Conservation (phyloP, 2,113 vertebrate species). For the Hippocampus abdominalis region DNA sequence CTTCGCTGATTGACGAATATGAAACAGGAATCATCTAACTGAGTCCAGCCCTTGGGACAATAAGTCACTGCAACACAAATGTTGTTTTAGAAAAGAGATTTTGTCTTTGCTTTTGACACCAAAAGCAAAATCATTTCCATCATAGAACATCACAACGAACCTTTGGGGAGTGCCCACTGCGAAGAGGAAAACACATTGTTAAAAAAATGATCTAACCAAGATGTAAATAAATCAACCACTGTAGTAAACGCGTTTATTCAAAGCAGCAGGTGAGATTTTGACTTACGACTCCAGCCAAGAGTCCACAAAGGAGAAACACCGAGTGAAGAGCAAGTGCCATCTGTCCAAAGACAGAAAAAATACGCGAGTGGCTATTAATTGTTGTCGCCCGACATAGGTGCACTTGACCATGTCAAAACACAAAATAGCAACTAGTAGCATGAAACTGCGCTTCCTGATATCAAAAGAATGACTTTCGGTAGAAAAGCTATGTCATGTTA, state of each 20-base stretch:
- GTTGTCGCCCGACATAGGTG: neutral
- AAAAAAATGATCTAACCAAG: neutral
- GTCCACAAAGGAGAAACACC: neutral
- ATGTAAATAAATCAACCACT: neutral
- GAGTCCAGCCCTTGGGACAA: neutral
- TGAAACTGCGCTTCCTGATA: neutral
- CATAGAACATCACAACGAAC: neutral
- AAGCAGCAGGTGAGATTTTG: neutral
- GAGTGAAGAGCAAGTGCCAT: neutral
- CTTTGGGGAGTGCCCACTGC: neutral
- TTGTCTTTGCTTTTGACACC: too few species aligned
- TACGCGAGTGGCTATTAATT: neutral
- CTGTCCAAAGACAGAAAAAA: constrained; percentile 1
- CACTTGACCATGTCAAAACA: neutral
- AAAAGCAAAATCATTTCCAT: neutral
- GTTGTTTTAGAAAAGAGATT: too few species aligned
- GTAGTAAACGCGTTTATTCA: neutral
- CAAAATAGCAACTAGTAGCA: neutral
- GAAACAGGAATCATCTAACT: neutral
- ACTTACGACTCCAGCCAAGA: neutral
- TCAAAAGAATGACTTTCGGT: neutral
- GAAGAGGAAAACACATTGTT: neutral
- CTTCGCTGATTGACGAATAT: accelerated
- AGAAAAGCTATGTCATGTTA: neutral
- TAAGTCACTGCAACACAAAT: neutral